Evolutionary conservation across 1,140 invertebrate species (phyloP).

Genomic region (Ladona fulva): DNA sequence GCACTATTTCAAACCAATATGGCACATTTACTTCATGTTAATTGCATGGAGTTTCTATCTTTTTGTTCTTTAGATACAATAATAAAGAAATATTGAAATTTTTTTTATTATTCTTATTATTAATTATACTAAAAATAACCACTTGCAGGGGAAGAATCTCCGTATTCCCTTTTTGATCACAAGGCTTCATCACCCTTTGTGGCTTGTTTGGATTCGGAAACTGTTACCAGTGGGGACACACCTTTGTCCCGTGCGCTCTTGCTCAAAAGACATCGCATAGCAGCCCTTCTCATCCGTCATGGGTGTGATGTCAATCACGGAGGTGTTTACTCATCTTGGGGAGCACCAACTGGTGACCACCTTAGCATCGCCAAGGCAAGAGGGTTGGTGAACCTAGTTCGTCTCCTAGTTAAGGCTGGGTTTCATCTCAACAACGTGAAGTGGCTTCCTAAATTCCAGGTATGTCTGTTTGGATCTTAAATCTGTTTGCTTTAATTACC

Average conservation of each 20-base stretch:
- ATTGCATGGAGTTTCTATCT: too few relatives aligned
- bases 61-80: too few relatives aligned
- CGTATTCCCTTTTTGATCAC: too few relatives aligned
- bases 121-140: too few relatives aligned
- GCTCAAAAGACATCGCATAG: conserved; percentile 35
- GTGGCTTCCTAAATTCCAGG: conserved; percentile 31
- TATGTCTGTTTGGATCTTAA: neutral
- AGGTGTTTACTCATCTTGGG: conserved; percentile 30
- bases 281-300: conserved; percentile 38
- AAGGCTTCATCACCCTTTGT: conserved; percentile 26
- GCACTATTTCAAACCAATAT: too few relatives aligned
- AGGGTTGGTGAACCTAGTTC: conserved; percentile 30
- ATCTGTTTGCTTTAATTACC: too few relatives aligned
- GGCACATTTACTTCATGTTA: too few relatives aligned
- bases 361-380: conserved; percentile 36
- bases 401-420: conserved; percentile 29
- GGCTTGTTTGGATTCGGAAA: conserved; percentile 36
- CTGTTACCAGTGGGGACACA: conserved; percentile 39
- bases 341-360: conserved; percentile 31
- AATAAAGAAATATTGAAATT: too few relatives aligned
- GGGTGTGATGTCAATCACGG: conserved; percentile 36
- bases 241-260: conserved; percentile 40
- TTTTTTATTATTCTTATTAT: too few relatives aligned
- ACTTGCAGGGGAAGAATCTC: too few relatives aligned
- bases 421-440: conserved; percentile 27